Conservation (phyloP, 2,797 vertebrate species). For the Muscicapa striata region DNA sequence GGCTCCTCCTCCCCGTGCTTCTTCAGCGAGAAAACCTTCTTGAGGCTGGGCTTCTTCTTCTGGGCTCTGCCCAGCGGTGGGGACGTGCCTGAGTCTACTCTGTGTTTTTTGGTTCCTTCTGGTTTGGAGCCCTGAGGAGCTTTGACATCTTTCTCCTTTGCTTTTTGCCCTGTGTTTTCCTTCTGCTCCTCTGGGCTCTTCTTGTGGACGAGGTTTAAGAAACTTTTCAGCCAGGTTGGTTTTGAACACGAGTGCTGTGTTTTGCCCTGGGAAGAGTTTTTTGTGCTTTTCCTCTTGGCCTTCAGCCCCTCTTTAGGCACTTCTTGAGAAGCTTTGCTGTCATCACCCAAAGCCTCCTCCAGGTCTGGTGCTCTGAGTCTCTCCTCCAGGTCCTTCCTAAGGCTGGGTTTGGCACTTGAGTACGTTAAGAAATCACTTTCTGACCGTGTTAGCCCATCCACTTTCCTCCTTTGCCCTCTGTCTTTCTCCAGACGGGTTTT, state of each 20-base stretch:
- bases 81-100: not conserved
- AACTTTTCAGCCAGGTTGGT: constrained; percentile 76
- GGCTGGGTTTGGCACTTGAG: not conserved
- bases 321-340: not conserved
- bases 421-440: constrained; percentile 75
- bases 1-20: constrained; percentile 28
- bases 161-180: constrained; percentile 41
- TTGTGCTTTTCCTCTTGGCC: constrained; percentile 53
- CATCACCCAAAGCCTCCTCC: not conserved
- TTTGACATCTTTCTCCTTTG: constrained; percentile 44
- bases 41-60: constrained; percentile 72
- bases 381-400: not conserved
- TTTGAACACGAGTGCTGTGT: not conserved
- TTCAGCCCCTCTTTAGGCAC: constrained; percentile 28
- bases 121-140: not conserved
- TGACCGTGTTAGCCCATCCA: constrained; percentile 31
- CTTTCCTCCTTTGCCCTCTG: not conserved
- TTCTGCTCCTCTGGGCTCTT: constrained; percentile 77
- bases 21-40: constrained; percentile 70
- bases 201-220: constrained; percentile 77
- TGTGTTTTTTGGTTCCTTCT: not conserved
- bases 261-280: constrained; percentile 66
- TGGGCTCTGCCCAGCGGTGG: not conserved
- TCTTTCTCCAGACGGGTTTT: constrained; percentile 63
- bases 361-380: not conserved